A percentile compares a stretch with the other conserved stretches of the same genome.
phyloP scores from a whole-genome alignment of 2,797 vertebrate genomes.

The Bradypus variegatus region DNA sequence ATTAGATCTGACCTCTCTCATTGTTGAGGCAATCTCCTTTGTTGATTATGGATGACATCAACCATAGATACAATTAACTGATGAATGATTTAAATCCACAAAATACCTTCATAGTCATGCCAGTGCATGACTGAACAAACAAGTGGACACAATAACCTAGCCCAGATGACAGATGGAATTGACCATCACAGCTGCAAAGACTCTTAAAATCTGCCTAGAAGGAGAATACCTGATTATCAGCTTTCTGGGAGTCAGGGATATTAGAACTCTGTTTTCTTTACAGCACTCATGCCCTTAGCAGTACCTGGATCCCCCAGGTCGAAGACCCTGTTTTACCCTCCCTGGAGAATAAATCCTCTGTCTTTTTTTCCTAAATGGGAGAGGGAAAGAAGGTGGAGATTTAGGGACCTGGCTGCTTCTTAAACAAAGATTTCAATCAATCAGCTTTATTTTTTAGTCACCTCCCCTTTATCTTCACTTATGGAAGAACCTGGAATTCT shows the following conservation, averaged over 20 bases:
- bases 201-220: not conserved
- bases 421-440: not conserved
- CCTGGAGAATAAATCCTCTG: not conserved
- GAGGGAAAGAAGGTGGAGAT: not conserved
- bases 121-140: no score
- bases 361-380: not conserved
- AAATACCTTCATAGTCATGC: no score
- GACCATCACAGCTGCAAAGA: not conserved
- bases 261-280: not conserved
- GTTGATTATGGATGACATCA: no score
- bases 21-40: no score
- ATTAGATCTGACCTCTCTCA: no score
- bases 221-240: not conserved
- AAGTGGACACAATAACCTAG: no score
- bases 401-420: not conserved
- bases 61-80: no score
- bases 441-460: not conserved
- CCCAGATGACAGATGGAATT: no score
- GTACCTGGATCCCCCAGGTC: not conserved
- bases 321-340: not conserved
- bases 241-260: not conserved
- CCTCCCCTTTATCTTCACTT: not conserved
- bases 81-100: no score
- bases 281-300: not conserved
- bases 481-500: not conserved